phyloP scores from a whole-genome alignment of 2,797 vertebrate genomes.

The Spinibarbus caldwelli region DNA sequence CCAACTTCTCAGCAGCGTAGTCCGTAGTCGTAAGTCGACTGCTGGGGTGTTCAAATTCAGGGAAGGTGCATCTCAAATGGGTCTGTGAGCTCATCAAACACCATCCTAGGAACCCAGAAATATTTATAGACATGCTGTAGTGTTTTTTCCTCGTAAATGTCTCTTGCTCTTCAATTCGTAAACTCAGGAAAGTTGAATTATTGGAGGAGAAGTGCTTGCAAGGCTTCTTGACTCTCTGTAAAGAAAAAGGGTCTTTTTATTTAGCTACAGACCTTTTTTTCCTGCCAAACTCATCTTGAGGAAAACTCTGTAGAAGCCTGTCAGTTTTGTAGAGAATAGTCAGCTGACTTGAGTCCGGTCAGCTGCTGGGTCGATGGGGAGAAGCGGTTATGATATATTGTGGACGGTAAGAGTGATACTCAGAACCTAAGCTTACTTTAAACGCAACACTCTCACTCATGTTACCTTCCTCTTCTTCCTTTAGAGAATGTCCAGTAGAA shows the following conservation, averaged over 20 bases:
- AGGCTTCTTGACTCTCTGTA: slow-evolving; percentile 75
- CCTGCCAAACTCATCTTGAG: slow-evolving; percentile 61
- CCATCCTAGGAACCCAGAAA: slow-evolving; percentile 76
- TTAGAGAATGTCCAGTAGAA: slow-evolving; percentile 43
- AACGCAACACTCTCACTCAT: slow-evolving; percentile 4
- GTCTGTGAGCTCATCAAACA: slow-evolving; percentile 81
- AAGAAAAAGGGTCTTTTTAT: slow-evolving; percentile 35
- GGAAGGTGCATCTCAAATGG: slow-evolving; percentile 73
- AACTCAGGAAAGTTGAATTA: slow-evolving; percentile 92
- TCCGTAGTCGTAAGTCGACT: slow-evolving; percentile 46
- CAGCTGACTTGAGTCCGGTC: slow-evolving; percentile 25
- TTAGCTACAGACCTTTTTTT: slow-evolving; percentile 43
- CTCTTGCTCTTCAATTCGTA: slow-evolving; percentile 79
- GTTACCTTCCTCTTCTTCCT: not conserved
- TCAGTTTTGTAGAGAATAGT: slow-evolving; percentile 44
- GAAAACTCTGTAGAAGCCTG: slow-evolving; percentile 30
- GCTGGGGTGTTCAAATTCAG: slow-evolving; percentile 62
- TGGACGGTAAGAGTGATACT: slow-evolving; percentile 26
- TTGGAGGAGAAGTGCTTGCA: slow-evolving; percentile 81
- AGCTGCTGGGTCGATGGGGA: slow-evolving; percentile 25
- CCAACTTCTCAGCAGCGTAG: slow-evolving; percentile 95
- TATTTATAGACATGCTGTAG: slow-evolving; percentile 75
- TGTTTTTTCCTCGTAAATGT: slow-evolving; percentile 75
- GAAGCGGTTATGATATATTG: not conserved
- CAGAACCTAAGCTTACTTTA: slow-evolving; percentile 24